Conservation (phyloP, 2,113 vertebrate genomes). For the Picathartes gymnocephalus region DNA sequence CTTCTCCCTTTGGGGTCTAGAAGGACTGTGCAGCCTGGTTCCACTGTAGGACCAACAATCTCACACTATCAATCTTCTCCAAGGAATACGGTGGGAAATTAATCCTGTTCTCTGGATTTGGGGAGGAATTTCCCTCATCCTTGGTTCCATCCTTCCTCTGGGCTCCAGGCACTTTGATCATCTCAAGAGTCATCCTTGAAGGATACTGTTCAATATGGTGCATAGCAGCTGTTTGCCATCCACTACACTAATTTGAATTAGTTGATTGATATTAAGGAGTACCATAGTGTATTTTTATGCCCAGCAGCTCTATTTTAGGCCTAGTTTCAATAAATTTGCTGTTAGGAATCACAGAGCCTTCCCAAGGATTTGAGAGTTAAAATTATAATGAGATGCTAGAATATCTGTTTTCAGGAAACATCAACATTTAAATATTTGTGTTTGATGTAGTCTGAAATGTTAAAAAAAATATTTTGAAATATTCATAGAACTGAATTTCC, state of each 20-base stretch:
- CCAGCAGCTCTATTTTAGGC: background rate
- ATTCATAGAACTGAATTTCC: slow-evolving; percentile 49
- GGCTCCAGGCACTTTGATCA: background rate
- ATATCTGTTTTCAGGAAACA: background rate
- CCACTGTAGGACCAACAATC: background rate
- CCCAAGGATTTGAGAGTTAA: background rate
- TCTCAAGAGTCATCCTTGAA: background rate
- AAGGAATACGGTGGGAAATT: background rate
- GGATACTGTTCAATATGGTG: background rate
- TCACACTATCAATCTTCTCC: background rate
- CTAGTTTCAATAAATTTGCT: background rate
- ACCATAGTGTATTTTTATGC: background rate
- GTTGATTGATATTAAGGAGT: background rate
- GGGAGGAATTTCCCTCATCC: background rate
- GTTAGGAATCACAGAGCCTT: background rate
- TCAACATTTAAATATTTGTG: slow-evolving; percentile 35
- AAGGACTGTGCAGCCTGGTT: background rate
- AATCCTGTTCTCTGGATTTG: background rate
- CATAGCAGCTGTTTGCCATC: background rate
- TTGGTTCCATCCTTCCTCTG: background rate
- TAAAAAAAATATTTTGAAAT: slow-evolving; percentile 30
- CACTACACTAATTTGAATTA: background rate
- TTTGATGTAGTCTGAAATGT: slow-evolving; percentile 55
- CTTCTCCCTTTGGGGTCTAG: background rate
- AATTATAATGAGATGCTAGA: background rate